phyloP scores from a whole-genome alignment of 1,140 invertebrate genomes.

The Drosophila micromelanica region DNA sequence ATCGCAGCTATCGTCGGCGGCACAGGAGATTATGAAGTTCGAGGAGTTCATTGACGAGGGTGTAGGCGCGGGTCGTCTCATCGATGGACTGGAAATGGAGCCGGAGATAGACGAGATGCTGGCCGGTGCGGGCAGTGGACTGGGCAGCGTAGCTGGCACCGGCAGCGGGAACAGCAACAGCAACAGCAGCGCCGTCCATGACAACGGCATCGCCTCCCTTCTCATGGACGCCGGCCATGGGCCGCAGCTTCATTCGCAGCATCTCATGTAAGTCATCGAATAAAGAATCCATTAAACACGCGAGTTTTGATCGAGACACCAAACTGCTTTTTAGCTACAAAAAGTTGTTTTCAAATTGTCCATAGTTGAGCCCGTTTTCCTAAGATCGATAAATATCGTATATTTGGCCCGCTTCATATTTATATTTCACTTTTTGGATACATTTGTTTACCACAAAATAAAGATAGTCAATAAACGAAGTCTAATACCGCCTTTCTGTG shows the following conservation, averaged over 20 bases:
- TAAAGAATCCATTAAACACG: no score
- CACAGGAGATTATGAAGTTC: slow-evolving; percentile 82
- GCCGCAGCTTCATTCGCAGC: slow-evolving; percentile 45
- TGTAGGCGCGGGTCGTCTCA: slow-evolving; percentile 77
- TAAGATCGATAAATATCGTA: no score
- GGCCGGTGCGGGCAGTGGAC: slow-evolving; percentile 54
- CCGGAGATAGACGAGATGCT: slow-evolving; percentile 80
- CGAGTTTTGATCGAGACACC: neutral
- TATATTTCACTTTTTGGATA: no score
- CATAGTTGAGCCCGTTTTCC: no score
- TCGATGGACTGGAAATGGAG: slow-evolving; percentile 81
- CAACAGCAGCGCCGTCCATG: slow-evolving; percentile 61
- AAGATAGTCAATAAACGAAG: no score
- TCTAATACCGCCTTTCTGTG: no score
- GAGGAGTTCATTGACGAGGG: slow-evolving; percentile 81
- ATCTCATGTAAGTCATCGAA: slow-evolving; percentile 54
- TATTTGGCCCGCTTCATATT: no score
- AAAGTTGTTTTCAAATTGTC: no score
- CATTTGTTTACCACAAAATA: no score
- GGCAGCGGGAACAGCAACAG: slow-evolving; percentile 68
- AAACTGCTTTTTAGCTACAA: no score
- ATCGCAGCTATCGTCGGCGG: slow-evolving; percentile 74
- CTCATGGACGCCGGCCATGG: slow-evolving; percentile 60
- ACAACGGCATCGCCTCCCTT: slow-evolving; percentile 57
- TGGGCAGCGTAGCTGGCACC: slow-evolving; percentile 61